Percentiles rank a stretch among this genome's conserved stretches.
Conservation (phyloP, 1,140 invertebrate species). For the Mylabris phalerata region DNA sequence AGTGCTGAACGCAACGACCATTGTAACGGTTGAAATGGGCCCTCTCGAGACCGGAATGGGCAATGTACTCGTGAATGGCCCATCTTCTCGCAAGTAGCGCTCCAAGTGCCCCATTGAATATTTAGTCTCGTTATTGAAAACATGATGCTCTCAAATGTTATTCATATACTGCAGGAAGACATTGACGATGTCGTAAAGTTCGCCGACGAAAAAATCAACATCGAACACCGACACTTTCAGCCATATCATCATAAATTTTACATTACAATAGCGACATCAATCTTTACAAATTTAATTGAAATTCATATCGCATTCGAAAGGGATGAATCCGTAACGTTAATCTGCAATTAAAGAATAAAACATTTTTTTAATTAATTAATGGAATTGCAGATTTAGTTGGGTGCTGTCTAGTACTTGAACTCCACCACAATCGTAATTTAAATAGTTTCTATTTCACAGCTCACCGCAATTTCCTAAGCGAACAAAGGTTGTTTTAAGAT, state of each 20-base stretch:
- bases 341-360: no score
- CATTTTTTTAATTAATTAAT: no score
- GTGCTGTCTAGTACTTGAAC: no score
- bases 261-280: no score
- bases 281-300: no score
- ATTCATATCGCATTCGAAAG: no score
- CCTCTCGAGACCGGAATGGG: slow-evolving; percentile 28
- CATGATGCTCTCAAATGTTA: slow-evolving; percentile 29
- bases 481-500: slow-evolving; percentile 2
- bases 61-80: slow-evolving; percentile 28
- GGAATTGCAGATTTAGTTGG: no score
- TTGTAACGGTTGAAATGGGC: slow-evolving; percentile 25
- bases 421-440: no score
- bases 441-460: neutral
- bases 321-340: no score
- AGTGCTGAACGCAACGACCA: slow-evolving; percentile 25
- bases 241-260: no score
- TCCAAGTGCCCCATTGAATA: slow-evolving; percentile 30
- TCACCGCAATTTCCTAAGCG: slow-evolving; percentile 6
- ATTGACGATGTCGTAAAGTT: slow-evolving; percentile 24
- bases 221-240: neutral
- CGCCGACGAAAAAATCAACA: neutral
- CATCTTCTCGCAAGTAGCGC: slow-evolving; percentile 27
- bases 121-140: slow-evolving; percentile 32
- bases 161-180: slow-evolving; percentile 27